Conservation (phyloP, 2,888 invertebrate species). For the Anorthoa munda region DNA sequence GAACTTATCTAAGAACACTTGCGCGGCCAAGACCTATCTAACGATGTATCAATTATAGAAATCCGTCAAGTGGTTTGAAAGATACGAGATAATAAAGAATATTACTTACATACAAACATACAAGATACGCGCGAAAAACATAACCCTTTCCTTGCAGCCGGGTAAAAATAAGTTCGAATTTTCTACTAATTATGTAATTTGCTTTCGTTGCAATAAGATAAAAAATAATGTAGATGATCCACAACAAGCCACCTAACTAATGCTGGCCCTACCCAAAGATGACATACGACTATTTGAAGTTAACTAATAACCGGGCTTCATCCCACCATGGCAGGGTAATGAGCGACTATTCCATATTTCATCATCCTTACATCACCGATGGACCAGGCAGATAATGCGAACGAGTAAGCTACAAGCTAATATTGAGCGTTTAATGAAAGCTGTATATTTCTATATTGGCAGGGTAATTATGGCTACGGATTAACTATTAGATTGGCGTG, state of each 20-base stretch:
- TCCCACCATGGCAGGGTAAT: conserved; percentile 64
- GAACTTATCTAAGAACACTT: too few relatives aligned
- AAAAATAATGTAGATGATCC: neutral
- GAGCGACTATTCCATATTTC: conserved; percentile 65
- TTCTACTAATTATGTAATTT: neutral
- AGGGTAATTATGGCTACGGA: conserved; percentile 73
- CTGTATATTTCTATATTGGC: conserved; percentile 71
- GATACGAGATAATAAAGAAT: too few relatives aligned
- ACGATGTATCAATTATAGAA: too few relatives aligned
- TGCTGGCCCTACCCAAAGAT: conserved; percentile 46
- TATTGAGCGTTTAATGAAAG: conserved; percentile 66
- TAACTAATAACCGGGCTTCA: conserved; percentile 60
- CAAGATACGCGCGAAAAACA: too few relatives aligned
- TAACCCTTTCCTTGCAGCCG: too few relatives aligned
- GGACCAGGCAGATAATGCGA: conserved; percentile 58
- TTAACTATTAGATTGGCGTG: conserved; percentile 63
- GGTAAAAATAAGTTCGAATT: too few relatives aligned
- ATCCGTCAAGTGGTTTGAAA: too few relatives aligned
- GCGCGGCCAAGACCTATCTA: too few relatives aligned
- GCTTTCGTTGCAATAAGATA: neutral
- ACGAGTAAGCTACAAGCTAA: conserved; percentile 43
- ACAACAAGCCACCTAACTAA: neutral
- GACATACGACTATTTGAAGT: conserved; percentile 62
- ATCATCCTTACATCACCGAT: conserved; percentile 66
- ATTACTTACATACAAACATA: too few relatives aligned